Evolutionary conservation across 2,888 invertebrate species (phyloP), one percentile per base, ranked within the genome.

Genomic region (Euproctis similis): DNA sequence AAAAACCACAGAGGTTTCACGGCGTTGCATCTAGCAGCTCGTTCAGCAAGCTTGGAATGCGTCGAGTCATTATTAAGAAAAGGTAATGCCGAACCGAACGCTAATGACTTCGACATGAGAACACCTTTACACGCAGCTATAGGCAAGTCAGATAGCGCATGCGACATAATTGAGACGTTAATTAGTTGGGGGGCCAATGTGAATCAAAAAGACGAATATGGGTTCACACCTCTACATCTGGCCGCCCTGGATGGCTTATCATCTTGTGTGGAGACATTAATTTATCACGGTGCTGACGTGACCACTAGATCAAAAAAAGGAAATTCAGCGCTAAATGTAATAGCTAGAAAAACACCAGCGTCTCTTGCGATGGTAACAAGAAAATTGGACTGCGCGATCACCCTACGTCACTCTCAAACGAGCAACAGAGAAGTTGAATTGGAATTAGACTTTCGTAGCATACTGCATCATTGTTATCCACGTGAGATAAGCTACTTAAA

Each of bases 281-380:
- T 95, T 37, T 91, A 90, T 57, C 91, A 92, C 61, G 95, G 94
- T 2, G 94, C 94, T 26, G 95, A 95, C 78, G 91, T 95, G n/a
- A 94, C 94, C 8, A 92, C 94, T 2, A 90, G 92, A 55, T 95
- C 94, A 27, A 93, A 92, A 67, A 94, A 93, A 55, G 94, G 95
- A 33, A 92, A 93, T 63, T 92, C 93, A 5, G 94, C 94, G 12
- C 78, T 95, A 35, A 93, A 94, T 50, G 92, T 95, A 40, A 93
- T 95, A 37, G 90, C 93, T 10, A 86, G 95, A 38, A 94, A 94
- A 80, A 95, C 94, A 2, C 95, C 95, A 7, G 92, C 93, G 7
- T 94, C 94, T 10, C 86, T 95, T 46, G 90, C 91, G 17, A 93
- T 93, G 87, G 90, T 95, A 43, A 90, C 91, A 23, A 90, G 93